phyloP scores from a whole-genome alignment of 2,888 invertebrate genomes.

The Pseudoips prasinana region DNA sequence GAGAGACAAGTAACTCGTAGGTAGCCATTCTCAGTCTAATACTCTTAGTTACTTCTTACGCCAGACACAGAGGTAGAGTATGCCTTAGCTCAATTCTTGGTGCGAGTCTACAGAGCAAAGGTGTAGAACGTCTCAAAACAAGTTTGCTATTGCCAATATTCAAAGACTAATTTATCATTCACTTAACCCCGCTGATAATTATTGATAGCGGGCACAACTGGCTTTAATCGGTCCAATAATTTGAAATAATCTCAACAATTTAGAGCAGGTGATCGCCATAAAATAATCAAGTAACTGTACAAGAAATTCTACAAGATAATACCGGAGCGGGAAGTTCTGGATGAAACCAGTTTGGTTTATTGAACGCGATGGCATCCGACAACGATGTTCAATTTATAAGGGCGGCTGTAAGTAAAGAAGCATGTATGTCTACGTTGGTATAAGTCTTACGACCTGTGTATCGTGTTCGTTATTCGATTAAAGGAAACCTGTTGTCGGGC shows the following conservation, averaged over 20 bases:
- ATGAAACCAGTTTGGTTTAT: slow-evolving; percentile 67
- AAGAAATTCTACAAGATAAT: slow-evolving; percentile 68
- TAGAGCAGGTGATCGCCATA: slow-evolving; percentile 28
- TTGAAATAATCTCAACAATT: slow-evolving; percentile 2
- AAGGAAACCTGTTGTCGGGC: slow-evolving; percentile 50
- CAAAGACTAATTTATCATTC: no score
- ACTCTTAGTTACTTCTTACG: no score
- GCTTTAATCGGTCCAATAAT: not conserved
- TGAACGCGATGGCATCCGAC: slow-evolving; percentile 67
- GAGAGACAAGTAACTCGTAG: no score
- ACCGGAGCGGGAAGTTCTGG: slow-evolving; percentile 67
- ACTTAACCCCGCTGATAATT: no score
- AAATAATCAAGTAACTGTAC: slow-evolving; percentile 58
- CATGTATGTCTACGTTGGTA: not conserved
- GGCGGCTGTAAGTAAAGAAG: slow-evolving; percentile 43
- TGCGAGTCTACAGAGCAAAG: no score
- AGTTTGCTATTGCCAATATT: no score
- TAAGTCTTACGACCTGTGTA: slow-evolving; percentile 18
- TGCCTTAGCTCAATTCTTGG: no score
- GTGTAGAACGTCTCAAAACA: no score
- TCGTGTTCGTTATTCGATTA: slow-evolving; percentile 36
- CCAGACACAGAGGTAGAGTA: no score
- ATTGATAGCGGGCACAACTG: no score
- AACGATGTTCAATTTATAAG: slow-evolving; percentile 65
- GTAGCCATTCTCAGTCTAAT: no score